Evolutionary conservation across 2,888 invertebrate species (phyloP).

Genomic region (Harpagoxenus sublaevis): DNA sequence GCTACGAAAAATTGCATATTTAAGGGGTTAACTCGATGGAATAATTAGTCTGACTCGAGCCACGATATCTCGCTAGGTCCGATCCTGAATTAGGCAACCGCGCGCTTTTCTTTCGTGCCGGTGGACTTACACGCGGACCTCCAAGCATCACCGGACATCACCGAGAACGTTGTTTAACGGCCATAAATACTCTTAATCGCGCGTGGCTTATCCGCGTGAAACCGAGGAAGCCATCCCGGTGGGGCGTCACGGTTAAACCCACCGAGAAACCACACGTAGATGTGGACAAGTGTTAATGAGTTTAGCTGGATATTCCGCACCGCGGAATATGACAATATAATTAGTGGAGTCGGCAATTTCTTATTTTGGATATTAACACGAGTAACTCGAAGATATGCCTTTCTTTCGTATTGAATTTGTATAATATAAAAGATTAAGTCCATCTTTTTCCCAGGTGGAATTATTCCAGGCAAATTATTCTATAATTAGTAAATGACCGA

Average conservation of each 20-base stretch:
- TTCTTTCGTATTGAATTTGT: neutral
- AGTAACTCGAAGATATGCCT: neutral
- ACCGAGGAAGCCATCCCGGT: slow-evolving; percentile 30
- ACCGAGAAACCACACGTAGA: slow-evolving; percentile 19
- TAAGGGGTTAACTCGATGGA: neutral
- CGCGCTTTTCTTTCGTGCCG: slow-evolving; percentile 33
- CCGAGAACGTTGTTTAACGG: slow-evolving; percentile 30
- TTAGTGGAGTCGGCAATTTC: neutral
- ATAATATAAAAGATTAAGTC: neutral
- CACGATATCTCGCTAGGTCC: neutral
- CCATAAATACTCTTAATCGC: slow-evolving; percentile 45
- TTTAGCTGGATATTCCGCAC: neutral
- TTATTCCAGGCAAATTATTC: neutral
- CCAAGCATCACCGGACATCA: slow-evolving; percentile 2
- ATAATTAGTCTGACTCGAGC: neutral
- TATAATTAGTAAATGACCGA: neutral
- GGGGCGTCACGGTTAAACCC: slow-evolving; percentile 32
- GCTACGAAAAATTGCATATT: too few relatives aligned
- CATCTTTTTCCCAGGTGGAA: neutral
- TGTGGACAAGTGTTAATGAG: slow-evolving; percentile 34
- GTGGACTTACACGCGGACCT: slow-evolving; percentile 44
- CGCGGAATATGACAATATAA: slow-evolving; percentile 34
- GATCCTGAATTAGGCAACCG: neutral
- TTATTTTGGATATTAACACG: neutral
- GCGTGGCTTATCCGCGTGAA: slow-evolving; percentile 44